Evolutionary conservation across 2,888 invertebrate genomes (phyloP), one percentile per base, ranked within the genome.

Genomic region (Campoplex nolae): DNA sequence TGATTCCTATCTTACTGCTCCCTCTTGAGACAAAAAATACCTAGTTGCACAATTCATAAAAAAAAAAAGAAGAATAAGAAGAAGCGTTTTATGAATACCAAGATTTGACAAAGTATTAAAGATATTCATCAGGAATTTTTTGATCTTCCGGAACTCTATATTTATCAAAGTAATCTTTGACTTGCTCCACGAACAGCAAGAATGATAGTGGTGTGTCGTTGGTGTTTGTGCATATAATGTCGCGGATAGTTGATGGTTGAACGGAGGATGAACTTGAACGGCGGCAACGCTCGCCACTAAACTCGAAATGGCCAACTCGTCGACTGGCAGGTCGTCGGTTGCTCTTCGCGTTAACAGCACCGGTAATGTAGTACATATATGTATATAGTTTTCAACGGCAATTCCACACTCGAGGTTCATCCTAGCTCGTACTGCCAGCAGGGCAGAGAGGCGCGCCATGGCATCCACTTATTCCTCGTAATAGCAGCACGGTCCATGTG

Each of bases 291-390:
- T 74, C 82, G 87, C 90, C 90, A 87, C 91, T 92, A 91, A 91
- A 91, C 91, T 91, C 91, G 89, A 91, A 92, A 92, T 90, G 89
- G 90, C 90, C 91, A 92, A 92, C 91, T 90, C 89, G 78, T 74
- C 42, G 68, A 58, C 75, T 67, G 77, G 71, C 80, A 73, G 80
- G 68, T 84, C 62, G 84, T 68, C 74, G 81, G 86, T 81, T 84
- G 84, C 81, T 84, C 73, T 74, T 76, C 71, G 80, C 78, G 73
- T 82, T 73, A 77, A 68, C 23, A 48, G 54, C 51, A 70, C 23
- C 38, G 51, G 58, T 48, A 48, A 80, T 75, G 28, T 54, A 45
- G 28, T 54, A 45, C 85, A 28, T 68, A 56, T 8, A 67, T 28
- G 42, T 68, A 28, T 38, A 45, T 67, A 35, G 35, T 38, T 90